A percentile compares a stretch with the other conserved stretches of the same genome.
Evolutionary conservation across 92 coral and sea anemone species (phyloP).

Genomic region (Epizoanthus fatuus): DNA sequence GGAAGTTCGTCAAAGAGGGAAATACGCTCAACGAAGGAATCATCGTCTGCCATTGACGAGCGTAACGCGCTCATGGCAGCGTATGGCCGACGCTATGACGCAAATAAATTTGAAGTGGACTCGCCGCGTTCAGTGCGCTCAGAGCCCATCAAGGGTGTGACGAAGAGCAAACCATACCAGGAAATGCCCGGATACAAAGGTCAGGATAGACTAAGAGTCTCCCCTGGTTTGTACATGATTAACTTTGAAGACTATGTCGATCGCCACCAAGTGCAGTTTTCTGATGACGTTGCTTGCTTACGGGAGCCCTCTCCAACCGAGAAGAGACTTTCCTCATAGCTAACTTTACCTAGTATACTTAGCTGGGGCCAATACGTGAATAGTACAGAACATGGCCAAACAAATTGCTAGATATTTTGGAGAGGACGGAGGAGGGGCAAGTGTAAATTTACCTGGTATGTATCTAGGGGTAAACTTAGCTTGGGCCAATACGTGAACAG

Average conservation of each 20-base stretch:
- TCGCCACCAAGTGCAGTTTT: conserved; percentile 93
- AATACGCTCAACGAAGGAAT: conserved; percentile 9
- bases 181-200: conserved; percentile 8
- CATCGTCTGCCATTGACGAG: background rate
- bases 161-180: background rate
- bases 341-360: too few species aligned
- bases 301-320: conserved; percentile 98
- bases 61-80: conserved; percentile 7
- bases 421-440: too few species aligned
- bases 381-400: too few species aligned
- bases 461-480: too few species aligned
- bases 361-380: background rate
- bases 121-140: conserved; percentile 75
- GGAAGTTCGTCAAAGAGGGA: conserved; percentile 29
- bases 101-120: background rate
- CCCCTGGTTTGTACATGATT: conserved; percentile 73
- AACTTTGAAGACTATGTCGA: conserved; percentile 93
- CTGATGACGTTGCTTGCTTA: conserved; percentile 88
- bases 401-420: too few species aligned
- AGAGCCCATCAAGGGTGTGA: conserved; percentile 37
- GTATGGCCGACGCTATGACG: background rate
- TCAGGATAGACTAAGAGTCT: conserved; percentile 35
- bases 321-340: conserved; percentile 69
- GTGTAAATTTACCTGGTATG: too few species aligned
- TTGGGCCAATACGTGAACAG: too few species aligned